These are phyloP conservation scores for Cancer borealis DNA, from an alignment of 2,888 invertebrate genomes.

Conservation along the genomic window DNA sequence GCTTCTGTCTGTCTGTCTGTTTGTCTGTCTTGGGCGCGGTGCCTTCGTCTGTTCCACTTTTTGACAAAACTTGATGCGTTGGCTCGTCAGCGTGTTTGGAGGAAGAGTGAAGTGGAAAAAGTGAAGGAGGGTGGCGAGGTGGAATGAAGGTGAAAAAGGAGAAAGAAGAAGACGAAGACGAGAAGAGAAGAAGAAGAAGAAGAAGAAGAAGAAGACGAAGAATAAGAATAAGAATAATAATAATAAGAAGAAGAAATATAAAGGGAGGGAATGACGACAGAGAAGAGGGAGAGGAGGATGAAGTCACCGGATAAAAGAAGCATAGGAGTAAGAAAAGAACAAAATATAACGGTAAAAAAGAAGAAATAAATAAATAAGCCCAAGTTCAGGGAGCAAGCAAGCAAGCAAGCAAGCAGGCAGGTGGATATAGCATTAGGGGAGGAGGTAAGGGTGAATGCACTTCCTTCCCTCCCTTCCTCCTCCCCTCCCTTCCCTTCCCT, in stretches of 20 bases:
- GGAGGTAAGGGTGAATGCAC: background rate
- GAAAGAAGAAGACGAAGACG: too few relatives aligned
- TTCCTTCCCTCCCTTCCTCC: slow-evolving; percentile 33
- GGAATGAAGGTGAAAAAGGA: background rate
- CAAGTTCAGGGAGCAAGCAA: too few relatives aligned
- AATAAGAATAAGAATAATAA: background rate
- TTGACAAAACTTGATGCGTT: background rate
- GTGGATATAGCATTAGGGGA: background rate
- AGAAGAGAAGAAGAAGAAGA: background rate
- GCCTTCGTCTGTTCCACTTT: background rate
- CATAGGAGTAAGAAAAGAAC: background rate
- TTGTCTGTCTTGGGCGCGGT: background rate
- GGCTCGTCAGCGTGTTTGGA: background rate
- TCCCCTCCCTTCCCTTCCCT: background rate
- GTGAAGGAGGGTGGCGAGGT: background rate
- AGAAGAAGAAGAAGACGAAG: background rate
- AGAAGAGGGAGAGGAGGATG: background rate
- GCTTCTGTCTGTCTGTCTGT: background rate
- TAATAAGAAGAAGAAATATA: background rate
- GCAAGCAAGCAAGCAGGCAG: background rate
- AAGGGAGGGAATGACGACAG: background rate
- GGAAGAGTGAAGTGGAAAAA: background rate
- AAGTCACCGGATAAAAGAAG: background rate
- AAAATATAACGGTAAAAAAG: background rate
- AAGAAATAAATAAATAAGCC: background rate